Percentiles rank a stretch among this genome's conserved stretches.
phyloP scores from a whole-genome alignment of 2,113 vertebrate genomes.

The Caretta caretta region DNA sequence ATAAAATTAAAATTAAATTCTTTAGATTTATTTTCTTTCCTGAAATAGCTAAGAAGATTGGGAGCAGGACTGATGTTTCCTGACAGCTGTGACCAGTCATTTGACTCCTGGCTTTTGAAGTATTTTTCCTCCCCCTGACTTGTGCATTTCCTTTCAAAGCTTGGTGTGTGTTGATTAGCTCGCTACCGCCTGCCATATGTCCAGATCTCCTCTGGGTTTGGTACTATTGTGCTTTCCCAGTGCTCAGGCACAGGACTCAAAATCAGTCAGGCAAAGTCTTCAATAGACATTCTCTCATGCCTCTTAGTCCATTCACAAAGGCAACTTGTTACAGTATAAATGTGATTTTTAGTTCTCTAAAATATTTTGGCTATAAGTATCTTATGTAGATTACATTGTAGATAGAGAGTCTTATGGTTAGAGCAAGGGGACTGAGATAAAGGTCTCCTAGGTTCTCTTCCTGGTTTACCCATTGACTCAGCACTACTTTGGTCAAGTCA shows the following conservation, averaged over 20 bases:
- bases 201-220: constrained; percentile 34
- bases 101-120: constrained; percentile 41
- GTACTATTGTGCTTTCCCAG: background rate
- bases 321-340: constrained; percentile 5
- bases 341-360: background rate
- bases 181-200: background rate
- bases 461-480: background rate
- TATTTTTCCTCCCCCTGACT: background rate
- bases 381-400: background rate
- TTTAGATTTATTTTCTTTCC: constrained; percentile 40
- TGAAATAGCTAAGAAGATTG: constrained; percentile 21
- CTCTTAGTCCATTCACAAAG: constrained; percentile 29
- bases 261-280: constrained; percentile 18
- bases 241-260: background rate
- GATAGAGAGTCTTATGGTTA: background rate
- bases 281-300: background rate
- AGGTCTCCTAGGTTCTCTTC: background rate
- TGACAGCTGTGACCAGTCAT: constrained; percentile 51
- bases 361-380: constrained; percentile 32
- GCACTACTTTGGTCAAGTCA: background rate
- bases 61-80: constrained; percentile 35
- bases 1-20: constrained; percentile 61
- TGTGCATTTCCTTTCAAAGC: constrained; percentile 40
- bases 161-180: constrained; percentile 33
- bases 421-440: background rate